These are phyloP conservation scores for Lagopus muta DNA, from an alignment of 2,113 vertebrate species.

Conservation along the genomic window DNA sequence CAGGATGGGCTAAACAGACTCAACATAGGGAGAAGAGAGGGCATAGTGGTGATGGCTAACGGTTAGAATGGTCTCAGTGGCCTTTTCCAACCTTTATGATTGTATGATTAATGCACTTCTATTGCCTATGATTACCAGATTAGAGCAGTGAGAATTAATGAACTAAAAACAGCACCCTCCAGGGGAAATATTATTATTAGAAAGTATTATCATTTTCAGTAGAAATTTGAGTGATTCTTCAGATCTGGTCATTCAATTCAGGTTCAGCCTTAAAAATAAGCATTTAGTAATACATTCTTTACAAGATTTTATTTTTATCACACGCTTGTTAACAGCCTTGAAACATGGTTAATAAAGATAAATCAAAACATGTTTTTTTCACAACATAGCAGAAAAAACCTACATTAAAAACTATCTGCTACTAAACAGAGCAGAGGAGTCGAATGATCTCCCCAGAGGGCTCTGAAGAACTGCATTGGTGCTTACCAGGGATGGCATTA, in stretches of 20 bases:
- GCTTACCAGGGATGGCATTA: too few species aligned
- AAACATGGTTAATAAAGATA: neutral
- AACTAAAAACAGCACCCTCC: neutral
- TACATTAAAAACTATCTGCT: neutral
- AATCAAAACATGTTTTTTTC: neutral
- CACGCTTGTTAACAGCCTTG: neutral
- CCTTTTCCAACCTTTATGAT: too few species aligned
- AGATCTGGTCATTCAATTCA: neutral
- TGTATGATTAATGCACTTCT: too few species aligned
- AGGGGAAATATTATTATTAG: neutral
- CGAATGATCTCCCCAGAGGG: neutral
- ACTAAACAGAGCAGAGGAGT: neutral
- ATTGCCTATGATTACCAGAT: neutral
- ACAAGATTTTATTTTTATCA: neutral
- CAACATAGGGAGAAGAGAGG: neutral
- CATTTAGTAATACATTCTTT: neutral
- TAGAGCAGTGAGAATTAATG: neutral
- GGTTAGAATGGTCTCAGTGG: too few species aligned
- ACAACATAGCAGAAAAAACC: neutral
- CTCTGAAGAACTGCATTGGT: neutral
- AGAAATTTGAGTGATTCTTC: neutral
- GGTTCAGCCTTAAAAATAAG: neutral
- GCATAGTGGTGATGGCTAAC: too few species aligned
- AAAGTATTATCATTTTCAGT: neutral
- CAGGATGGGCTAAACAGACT: neutral